Base-by-base conservation (phyloP, 2,797 vertebrate species). In the Amniataba percoides region DNA sequence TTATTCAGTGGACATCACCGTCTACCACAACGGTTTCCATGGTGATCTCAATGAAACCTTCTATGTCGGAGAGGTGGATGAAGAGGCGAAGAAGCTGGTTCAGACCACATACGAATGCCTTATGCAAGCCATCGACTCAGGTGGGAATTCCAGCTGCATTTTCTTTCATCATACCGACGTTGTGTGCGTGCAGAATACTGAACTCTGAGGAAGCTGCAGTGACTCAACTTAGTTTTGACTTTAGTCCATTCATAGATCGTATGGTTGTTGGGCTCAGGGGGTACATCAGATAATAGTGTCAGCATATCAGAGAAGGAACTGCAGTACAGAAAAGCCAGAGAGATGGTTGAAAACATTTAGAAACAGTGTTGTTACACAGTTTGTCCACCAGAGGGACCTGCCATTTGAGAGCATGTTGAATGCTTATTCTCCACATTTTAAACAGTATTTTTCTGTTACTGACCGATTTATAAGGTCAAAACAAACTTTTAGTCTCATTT, bases 11-110 rank as follows among this genome's bases (percentile, higher is more conserved):
- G 98, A 99, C 89, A 99, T 99, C 91, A 99, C 98, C 0, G 96
- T 99, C 78, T 99, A 98, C 90, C 96, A 97, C 89, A 99, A 97
- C 5, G 98, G 98, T 91, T 99, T 98, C 92, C 98, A 99, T 2
- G 98, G 98, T 13, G 98, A 99, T 92, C 96, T 99, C 75, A 99
- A 99, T 0, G 98, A 99, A 93, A 99, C 98, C 0, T 99, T 99
- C 92, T 99, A 95, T 60, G 94, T 99, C 5, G 98, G 98, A 1
- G 98, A 99, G 0, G 95, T 98, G 87, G 98, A 99, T 2, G 98
- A 99, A 85, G 97, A 92, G 85, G 97, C 96, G 4, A 97, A 95
- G 92, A 97, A 94, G 71, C 95, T 99, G 82, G 98, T 99, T 55
- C 97, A 97, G 83, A 99, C 98, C 16, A 99, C 98, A 0, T 99